These are phyloP conservation scores for Brachypterus glaber DNA, from an alignment of 2,888 invertebrate species.

Conservation along the genomic window DNA sequence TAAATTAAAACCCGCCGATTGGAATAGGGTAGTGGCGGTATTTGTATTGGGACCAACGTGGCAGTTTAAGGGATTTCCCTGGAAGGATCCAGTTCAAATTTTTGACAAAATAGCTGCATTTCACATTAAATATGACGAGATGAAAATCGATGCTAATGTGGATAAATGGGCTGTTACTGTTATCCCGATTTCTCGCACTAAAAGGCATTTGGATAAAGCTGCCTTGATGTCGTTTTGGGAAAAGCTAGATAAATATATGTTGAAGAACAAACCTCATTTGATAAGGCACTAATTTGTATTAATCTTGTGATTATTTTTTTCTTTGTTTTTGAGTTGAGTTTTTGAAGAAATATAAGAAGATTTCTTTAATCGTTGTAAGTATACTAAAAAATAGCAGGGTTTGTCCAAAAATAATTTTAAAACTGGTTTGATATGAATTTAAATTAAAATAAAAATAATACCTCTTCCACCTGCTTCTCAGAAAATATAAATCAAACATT, in stretches of 20 bases:
- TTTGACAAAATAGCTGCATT: slow-evolving; percentile 89
- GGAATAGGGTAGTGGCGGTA: slow-evolving; percentile 96
- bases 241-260: slow-evolving; percentile 83
- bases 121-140: slow-evolving; percentile 90
- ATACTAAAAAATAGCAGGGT: too few species aligned
- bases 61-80: slow-evolving; percentile 99
- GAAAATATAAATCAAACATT: too few species aligned
- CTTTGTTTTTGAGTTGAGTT: too few species aligned
- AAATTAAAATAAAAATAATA: too few species aligned
- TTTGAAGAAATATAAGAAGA: too few species aligned
- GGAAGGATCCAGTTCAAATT: slow-evolving; percentile 95
- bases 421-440: too few species aligned
- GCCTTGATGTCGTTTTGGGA: slow-evolving; percentile 94
- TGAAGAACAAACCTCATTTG: too few species aligned
- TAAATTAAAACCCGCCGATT: slow-evolving; percentile 80
- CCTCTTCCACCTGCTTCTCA: too few species aligned
- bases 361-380: too few species aligned
- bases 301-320: too few species aligned
- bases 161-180: slow-evolving; percentile 93
- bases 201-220: slow-evolving; percentile 92
- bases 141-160: slow-evolving; percentile 90
- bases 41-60: slow-evolving; percentile 98
- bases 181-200: slow-evolving; percentile 78
- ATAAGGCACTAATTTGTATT: too few species aligned
- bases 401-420: too few species aligned